Evolutionary conservation across 2,113 vertebrate species (phyloP).

Genomic region (Sigmodon hispidus): DNA sequence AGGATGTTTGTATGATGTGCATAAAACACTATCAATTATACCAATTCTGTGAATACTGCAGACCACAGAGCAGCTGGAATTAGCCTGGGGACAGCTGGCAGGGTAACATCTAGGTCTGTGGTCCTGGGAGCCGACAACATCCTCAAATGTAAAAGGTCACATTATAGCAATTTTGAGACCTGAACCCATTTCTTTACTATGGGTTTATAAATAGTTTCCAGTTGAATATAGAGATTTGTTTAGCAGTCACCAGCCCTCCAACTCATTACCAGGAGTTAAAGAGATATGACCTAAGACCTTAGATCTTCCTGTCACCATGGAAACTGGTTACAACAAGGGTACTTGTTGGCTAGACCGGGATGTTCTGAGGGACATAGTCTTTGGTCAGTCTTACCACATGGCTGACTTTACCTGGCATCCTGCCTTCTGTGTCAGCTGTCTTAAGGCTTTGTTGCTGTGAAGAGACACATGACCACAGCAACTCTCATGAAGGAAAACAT

Average conservation of each 20-base stretch:
- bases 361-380: not conserved
- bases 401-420: not conserved
- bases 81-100: not conserved
- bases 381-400: not conserved
- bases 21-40: not conserved
- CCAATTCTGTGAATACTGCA: rapidly evolving
- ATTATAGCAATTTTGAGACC: not conserved
- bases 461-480: not conserved
- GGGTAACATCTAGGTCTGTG: too few species aligned
- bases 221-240: not conserved
- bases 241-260: not conserved
- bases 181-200: not conserved
- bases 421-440: not conserved
- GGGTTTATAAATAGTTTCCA: not conserved
- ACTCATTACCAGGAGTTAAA: not conserved
- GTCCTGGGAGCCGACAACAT: rapidly evolving
- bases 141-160: not conserved
- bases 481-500: not conserved
- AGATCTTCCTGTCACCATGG: not conserved
- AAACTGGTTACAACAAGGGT: not conserved
- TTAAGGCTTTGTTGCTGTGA: not conserved
- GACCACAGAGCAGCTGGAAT: not conserved
- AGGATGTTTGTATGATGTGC: not conserved
- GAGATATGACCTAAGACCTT: not conserved
- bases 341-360: not conserved